Evolutionary conservation across 2,113 vertebrate species (phyloP).

Genomic region (Perognathus longimembris): DNA sequence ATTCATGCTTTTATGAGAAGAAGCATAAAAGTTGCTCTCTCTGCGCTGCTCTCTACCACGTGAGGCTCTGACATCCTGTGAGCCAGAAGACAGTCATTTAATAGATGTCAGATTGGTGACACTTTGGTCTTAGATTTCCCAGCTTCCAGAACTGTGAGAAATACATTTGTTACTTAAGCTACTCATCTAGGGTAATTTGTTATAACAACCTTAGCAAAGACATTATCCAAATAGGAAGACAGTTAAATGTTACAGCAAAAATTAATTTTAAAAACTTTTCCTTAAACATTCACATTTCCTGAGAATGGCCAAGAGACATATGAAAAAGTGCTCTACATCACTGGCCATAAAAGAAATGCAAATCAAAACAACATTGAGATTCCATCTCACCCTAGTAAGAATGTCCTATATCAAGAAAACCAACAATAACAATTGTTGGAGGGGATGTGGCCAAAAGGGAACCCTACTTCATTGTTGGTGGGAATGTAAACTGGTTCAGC

Average conservation of each 20-base stretch:
- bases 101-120: not conserved
- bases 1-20: not conserved
- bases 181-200: not conserved
- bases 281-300: not conserved
- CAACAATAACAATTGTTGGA: no score
- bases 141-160: not conserved
- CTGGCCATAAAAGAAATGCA: no score
- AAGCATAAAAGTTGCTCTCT: not conserved
- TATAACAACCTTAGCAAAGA: not conserved
- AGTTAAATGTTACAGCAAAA: slow-evolving; percentile 51
- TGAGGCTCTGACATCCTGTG: not conserved
- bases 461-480: no score
- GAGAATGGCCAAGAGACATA: no score
- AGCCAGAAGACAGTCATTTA: not conserved
- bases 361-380: no score
- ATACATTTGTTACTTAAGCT: not conserved
- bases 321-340: no score
- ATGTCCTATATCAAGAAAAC: no score
- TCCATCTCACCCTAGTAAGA: no score
- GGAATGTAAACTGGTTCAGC: no score
- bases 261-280: not conserved
- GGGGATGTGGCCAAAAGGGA: no score
- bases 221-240: not conserved
- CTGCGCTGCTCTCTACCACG: not conserved
- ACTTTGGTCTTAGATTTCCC: not conserved